Evolutionary conservation across 2,797 vertebrate species (phyloP).

Genomic region (Phylloscopus collybita): DNA sequence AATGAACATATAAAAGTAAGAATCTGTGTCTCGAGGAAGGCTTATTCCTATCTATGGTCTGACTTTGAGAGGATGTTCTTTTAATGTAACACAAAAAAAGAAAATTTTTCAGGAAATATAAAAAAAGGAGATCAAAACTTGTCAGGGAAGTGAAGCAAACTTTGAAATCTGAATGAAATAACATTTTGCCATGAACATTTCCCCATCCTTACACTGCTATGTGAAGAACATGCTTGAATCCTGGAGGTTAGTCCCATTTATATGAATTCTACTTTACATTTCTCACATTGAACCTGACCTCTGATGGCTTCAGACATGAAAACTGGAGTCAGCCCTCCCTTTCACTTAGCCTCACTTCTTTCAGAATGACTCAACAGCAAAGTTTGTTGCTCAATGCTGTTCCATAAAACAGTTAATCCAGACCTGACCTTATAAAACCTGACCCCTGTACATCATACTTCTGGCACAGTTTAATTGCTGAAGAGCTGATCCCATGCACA

Average conservation of each 20-base stretch:
- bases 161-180: neutral
- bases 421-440: neutral
- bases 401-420: constrained; percentile 52
- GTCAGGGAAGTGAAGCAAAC: neutral
- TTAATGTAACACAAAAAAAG: neutral
- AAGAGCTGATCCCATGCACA: neutral
- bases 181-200: neutral
- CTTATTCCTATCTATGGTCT: neutral
- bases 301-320: neutral
- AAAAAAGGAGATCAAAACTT: neutral
- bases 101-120: neutral
- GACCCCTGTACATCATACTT: neutral
- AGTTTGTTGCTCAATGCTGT: constrained; percentile 15
- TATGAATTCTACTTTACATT: neutral
- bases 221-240: constrained; percentile 1
- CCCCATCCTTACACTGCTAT: neutral
- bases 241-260: neutral
- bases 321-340: neutral
- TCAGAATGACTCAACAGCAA: neutral
- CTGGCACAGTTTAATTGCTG: neutral
- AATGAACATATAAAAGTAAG: neutral
- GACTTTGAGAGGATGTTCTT: neutral
- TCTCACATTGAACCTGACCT: constrained; percentile 8
- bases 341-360: neutral
- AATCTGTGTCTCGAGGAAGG: neutral